phyloP scores from a whole-genome alignment of 2,797 vertebrate species.

The Adelosebastes latens region DNA sequence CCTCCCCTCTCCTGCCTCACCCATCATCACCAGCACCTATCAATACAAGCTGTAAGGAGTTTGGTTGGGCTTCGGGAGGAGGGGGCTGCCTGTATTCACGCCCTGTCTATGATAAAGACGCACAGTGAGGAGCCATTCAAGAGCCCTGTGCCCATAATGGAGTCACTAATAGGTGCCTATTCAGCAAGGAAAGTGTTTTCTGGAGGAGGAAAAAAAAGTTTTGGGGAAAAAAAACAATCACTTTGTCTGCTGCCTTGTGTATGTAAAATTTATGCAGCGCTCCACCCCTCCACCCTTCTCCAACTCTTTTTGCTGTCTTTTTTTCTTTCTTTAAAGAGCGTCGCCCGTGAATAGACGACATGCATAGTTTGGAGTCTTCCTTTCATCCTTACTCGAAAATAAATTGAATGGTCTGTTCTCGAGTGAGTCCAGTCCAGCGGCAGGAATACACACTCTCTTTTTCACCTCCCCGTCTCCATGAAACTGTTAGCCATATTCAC shows the following conservation, averaged over 20 bases:
- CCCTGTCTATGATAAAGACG: slow-evolving; percentile 83
- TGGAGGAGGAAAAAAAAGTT: slow-evolving; percentile 76
- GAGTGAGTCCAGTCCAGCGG: slow-evolving; percentile 65
- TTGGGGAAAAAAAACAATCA: slow-evolving; percentile 82
- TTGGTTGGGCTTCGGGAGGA: slow-evolving; percentile 44
- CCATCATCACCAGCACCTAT: slow-evolving; percentile 78
- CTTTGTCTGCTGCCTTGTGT: slow-evolving; percentile 82
- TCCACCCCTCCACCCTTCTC: slow-evolving; percentile 54
- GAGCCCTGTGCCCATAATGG: slow-evolving; percentile 83
- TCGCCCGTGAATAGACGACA: slow-evolving; percentile 78
- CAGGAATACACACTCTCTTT: slow-evolving; percentile 14
- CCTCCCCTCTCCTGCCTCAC: slow-evolving; percentile 48
- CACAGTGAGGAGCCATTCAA: slow-evolving; percentile 87
- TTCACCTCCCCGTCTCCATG: slow-evolving; percentile 8
- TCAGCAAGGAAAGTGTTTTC: slow-evolving; percentile 87
- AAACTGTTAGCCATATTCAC: slow-evolving; percentile 22
- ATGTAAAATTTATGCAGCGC: slow-evolving; percentile 85
- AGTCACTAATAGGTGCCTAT: slow-evolving; percentile 89
- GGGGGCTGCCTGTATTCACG: slow-evolving; percentile 76
- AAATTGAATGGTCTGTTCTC: slow-evolving; percentile 75
- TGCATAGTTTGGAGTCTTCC: slow-evolving; percentile 80
- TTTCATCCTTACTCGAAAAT: slow-evolving; percentile 81
- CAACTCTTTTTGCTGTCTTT: slow-evolving; percentile 62
- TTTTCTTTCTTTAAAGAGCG: slow-evolving; percentile 69
- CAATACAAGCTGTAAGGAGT: slow-evolving; percentile 77